Base-by-base conservation (phyloP, 2,113 vertebrate species). In the Cyphomyrus discorhynchus region DNA sequence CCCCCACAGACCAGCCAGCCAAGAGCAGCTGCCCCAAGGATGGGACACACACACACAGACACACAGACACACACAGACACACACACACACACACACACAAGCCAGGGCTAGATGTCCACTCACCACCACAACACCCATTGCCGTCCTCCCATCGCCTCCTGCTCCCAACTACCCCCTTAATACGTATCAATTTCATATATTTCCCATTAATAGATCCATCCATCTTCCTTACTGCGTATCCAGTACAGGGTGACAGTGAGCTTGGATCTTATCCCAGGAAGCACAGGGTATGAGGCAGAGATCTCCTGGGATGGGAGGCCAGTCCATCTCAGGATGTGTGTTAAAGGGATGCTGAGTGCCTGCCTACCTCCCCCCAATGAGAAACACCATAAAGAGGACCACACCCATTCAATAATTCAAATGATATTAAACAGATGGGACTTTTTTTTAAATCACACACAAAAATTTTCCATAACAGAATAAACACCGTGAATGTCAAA, bases 11-110 rank as follows among this genome's bases (percentile, higher is more conserved):
- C 62, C 45, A 13, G 42, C 46, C 83, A 17, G 49, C 86, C 86
- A 19, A 52, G 50, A 83, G 88, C 88, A 89, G 88, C 88, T 89
- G 88, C 88, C 80, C 77, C 49, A 13, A 50, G 50, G 77, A 52
- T 47, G 35, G 17, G 31, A 39, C 70, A 39, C 15, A 31, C 27
- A 15, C 27, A 47, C 46, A 47, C 47, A 49, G 2, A 88, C 3
- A 13, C 19, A 9, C 19, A 21, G n/a, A 70, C 27, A 8, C 58
- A 31, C n/a, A 53, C 50, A 45, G 80, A 21, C 80, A 42, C 47
- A 88, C n/a, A 53, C 50, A 70, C 27, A 8, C 58, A 31, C n/a
- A 53, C 50, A 45, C 88, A 21, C 80, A 42, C 47, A 88, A 58
- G 21, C 27, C 66, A 11, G 66, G 27, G 66, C 8, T 11, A 70